Base-by-base conservation (phyloP, 2,113 vertebrate genomes). In the Microtus montanus region DNA sequence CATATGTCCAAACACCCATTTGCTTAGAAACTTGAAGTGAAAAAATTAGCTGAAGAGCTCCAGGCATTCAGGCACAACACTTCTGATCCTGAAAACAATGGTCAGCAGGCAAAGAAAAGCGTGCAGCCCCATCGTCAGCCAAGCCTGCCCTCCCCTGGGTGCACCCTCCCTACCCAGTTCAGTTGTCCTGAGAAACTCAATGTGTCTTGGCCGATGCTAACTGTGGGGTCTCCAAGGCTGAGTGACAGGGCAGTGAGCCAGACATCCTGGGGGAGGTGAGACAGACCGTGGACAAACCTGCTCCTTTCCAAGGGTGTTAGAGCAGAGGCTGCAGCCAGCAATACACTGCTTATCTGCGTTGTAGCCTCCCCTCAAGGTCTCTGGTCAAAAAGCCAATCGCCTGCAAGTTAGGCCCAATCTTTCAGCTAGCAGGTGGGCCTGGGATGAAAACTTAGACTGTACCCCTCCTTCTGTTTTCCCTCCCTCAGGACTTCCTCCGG, bases 101-200 rank as follows among this genome's bases (percentile, higher is more conserved):
- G 13, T 30, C 14, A 0, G 61, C 26, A 35, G 70, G 64, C 54
- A 63, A 38, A 63, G 66, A 20, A 58, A 70, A 7, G 30, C 44
- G 6, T 47, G 38, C 15, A 10, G 3, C n/a, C 20, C 54, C 4
- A 0, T 3, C 5, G 9, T 19, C 68, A 71, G 13, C 19, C 54
- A 47, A 1, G 30, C 2, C 17, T 15, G 17, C 28, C 12, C 8
- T 26, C 47, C 80, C 80, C n/a, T 79, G 6, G 11, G 1, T 2
- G 7, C 10, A 14, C 13, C 44, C 75, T 87, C 28, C 20, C 2
- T 4, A 0, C 79, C 87, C 3, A 10, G 15, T 63, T 52, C 44
- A 30, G 47, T 14, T 0, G 30, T 13, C 33, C 24, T 35, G 66
- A 64, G 30, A 68, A 7, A 17, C 1, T 4, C 14, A 10, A 4